A percentile compares a stretch with the other conserved stretches of the same genome.
Evolutionary conservation across 2,797 vertebrate species (phyloP).

Genomic region (Aldrovandia affinis): DNA sequence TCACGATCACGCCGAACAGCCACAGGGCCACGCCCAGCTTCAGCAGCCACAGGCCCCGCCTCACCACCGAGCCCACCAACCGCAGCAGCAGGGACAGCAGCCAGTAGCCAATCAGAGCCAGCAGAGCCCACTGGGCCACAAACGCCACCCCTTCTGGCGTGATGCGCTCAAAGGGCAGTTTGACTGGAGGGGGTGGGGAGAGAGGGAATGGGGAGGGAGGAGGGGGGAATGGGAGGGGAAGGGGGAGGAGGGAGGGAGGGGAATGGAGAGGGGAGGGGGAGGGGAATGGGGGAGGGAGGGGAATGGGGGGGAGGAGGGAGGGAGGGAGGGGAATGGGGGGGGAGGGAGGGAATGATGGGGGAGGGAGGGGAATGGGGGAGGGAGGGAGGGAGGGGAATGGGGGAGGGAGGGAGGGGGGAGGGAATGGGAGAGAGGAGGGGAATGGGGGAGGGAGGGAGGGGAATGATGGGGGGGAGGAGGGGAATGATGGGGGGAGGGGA

Average conservation of each 20-base stretch:
- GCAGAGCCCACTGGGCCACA: slow-evolving; percentile 73
- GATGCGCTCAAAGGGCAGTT: slow-evolving; percentile 67
- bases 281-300: slow-evolving; percentile 49
- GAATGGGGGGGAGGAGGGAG: not conserved
- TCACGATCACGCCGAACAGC: slow-evolving; percentile 72
- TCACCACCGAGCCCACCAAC: slow-evolving; percentile 58
- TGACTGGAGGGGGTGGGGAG: slow-evolving; percentile 55
- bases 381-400: not conserved
- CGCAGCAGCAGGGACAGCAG: slow-evolving; percentile 64
- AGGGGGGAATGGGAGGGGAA: slow-evolving; percentile 43
- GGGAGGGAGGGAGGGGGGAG: not conserved
- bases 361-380: not conserved
- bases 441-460: not conserved
- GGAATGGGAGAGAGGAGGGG: not conserved
- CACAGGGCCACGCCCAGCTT: slow-evolving; percentile 66
- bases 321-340: not conserved
- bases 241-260: slow-evolving; percentile 33
- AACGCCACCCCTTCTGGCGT: slow-evolving; percentile 72
- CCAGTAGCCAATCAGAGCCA: slow-evolving; percentile 75
- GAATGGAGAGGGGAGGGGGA: slow-evolving; percentile 37
- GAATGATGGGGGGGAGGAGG: too few relatives aligned
- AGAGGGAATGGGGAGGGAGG: not conserved
- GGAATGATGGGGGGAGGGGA: too few relatives aligned
- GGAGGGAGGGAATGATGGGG: not conserved
- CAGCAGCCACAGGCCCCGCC: slow-evolving; percentile 72